A percentile compares a stretch with the other conserved stretches of the same genome.
Evolutionary conservation across 1,140 invertebrate genomes (phyloP).

Genomic region (Brachionus angularis): DNA sequence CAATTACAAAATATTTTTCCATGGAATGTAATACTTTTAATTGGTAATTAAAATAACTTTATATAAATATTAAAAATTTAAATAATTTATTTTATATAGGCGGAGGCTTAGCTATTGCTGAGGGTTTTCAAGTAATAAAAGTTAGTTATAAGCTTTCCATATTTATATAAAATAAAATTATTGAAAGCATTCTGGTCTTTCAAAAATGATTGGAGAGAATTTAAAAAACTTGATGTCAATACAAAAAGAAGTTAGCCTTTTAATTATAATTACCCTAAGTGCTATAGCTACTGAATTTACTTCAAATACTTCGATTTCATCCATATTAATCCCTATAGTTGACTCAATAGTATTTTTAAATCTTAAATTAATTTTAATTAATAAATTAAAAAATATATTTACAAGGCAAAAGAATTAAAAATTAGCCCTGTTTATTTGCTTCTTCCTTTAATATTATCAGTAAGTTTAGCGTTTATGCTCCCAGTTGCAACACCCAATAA

Average conservation of each 20-base stretch:
- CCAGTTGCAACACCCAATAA: slow-evolving; percentile 43
- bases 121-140: slow-evolving; percentile 41
- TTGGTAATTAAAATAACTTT: slow-evolving; percentile 15
- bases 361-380: not conserved
- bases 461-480: slow-evolving; percentile 39
- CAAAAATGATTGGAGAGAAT: slow-evolving; percentile 27
- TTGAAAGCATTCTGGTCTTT: slow-evolving; percentile 30
- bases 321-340: slow-evolving; percentile 42
- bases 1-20: slow-evolving; percentile 34
- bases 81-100: slow-evolving; percentile 7
- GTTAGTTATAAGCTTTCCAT: too few species aligned
- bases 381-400: not conserved
- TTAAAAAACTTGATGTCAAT: slow-evolving; percentile 29
- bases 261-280: slow-evolving; percentile 12
- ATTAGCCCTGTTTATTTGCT: slow-evolving; percentile 33
- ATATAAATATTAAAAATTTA: not conserved
- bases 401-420: slow-evolving; percentile 24
- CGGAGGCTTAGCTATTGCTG: slow-evolving; percentile 32
- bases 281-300: slow-evolving; percentile 42
- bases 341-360: slow-evolving; percentile 10
- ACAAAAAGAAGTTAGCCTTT: slow-evolving; percentile 17
- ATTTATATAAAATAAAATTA: too few species aligned
- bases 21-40: slow-evolving; percentile 34
- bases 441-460: slow-evolving; percentile 24
- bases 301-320: slow-evolving; percentile 41